Evolutionary conservation across 2,113 vertebrate species (phyloP), one percentile per base, ranked within the genome.

Genomic region (Dendrocopos noguchii): DNA sequence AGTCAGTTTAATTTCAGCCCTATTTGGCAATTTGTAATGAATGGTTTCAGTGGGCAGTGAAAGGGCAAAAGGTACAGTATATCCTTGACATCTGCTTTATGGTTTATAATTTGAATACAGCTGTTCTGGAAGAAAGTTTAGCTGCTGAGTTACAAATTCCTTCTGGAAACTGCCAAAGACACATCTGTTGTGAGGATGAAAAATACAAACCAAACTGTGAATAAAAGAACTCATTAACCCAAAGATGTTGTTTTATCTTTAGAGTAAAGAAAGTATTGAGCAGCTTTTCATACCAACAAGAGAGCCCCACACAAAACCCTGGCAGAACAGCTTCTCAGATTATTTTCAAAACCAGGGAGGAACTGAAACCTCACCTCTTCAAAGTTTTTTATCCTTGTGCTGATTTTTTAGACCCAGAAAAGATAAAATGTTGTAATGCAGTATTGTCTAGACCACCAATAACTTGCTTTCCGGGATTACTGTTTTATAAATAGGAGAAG

Each of bases 51-150:
- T n/a, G 75, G 91, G 63, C 31, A 95, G 73, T 31, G 77, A 78
- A 91, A 89, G 72, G 76, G 44, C 65, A 93, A 91, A 94, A 93
- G 60, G 60, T 79, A 76, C 63, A 88, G 55, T 12, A 57, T 73
- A 52, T 27, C 74, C 36, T 88, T 80, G 57, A 85, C 72, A 94
- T 92, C 73, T 93, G 68, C 60, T 87, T 88, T 81, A 83, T 1
- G 12, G 60, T 22, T 94, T 87, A 34, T 52, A 87, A 94, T 95
- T 72, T 85, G 89, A 91, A 87, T 80, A 85, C 75, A 97, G 83
- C 83, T 94, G 91, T 88, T 57, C 80, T 90, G 57, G 76, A 83
- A 83, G 74, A 88, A 79, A 90, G 68, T 84, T 47, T 76, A 77
- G 66, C 36, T 87, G 67, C n/a, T 90, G 64, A 81, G 46, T 81